Evolutionary conservation across 2,797 vertebrate genomes (phyloP).

Genomic region (Anas georgica): DNA sequence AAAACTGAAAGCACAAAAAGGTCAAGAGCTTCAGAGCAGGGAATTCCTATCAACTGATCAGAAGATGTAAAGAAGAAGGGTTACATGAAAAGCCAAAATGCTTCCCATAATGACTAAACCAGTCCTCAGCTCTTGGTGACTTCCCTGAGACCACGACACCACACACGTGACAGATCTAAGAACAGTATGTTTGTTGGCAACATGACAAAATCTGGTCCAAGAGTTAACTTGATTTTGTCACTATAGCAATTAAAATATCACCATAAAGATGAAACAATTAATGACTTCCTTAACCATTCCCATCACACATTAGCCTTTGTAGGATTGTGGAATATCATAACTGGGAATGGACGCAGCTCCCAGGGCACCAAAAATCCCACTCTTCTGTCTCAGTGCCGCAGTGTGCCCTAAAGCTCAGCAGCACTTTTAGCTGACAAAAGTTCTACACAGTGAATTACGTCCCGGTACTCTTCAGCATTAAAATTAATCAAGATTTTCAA

Average conservation of each 20-base stretch:
- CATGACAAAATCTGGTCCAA: background rate
- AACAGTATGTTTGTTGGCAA: background rate
- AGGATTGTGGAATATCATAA: background rate
- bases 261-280: background rate
- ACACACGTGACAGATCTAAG: background rate
- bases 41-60: background rate
- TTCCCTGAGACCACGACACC: background rate
- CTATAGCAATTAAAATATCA: background rate
- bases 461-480: background rate
- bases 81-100: background rate
- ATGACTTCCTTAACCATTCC: background rate
- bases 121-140: background rate
- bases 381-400: background rate
- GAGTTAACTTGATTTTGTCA: constrained; percentile 13
- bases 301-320: background rate
- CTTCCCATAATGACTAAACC: background rate
- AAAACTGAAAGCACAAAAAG: background rate
- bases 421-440: background rate
- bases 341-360: background rate
- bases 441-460: background rate
- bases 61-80: background rate
- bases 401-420: background rate
- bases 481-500: background rate
- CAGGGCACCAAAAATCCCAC: background rate
- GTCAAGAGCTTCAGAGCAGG: background rate